phyloP scores from a whole-genome alignment of 2,888 invertebrate species.

The Psylliodes chrysocephalus region DNA sequence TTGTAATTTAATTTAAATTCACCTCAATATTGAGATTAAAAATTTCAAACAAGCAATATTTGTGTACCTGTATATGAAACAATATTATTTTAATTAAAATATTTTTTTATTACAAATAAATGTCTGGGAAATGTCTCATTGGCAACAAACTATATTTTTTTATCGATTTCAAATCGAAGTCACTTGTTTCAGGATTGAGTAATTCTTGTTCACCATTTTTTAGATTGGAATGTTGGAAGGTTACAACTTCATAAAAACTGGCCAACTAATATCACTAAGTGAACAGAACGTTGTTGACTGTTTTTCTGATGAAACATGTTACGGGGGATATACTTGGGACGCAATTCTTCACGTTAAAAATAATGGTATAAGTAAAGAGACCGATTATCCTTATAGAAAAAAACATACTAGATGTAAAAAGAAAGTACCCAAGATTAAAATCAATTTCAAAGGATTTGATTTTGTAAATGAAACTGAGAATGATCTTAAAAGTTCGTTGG shows the following conservation, averaged over 20 bases:
- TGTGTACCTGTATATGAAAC: no score
- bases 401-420: conserved; percentile 29
- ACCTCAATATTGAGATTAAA: no score
- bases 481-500: conserved; percentile 25
- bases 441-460: conserved; percentile 15
- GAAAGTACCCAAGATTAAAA: conserved; percentile 13
- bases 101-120: no score
- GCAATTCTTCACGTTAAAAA: conserved; percentile 30
- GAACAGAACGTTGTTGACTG: conserved; percentile 51
- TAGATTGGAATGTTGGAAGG: conserved; percentile 35
- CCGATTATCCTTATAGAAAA: conserved; percentile 33
- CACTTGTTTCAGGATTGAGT: not conserved
- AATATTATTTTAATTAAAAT: no score
- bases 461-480: conserved; percentile 11
- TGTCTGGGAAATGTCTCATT: no score
- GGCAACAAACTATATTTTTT: no score
- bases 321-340: conserved; percentile 32
- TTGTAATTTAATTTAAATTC: no score
- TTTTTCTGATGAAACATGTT: conserved; percentile 29
- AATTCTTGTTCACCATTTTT: conserved; percentile 1
- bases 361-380: conserved; percentile 32
- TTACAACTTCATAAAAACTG: conserved; percentile 36
- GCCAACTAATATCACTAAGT: conserved; percentile 32
- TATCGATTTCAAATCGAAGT: no score
- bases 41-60: no score